Conservation (phyloP, 1,140 invertebrate genomes). For the Drosophila azteca region DNA sequence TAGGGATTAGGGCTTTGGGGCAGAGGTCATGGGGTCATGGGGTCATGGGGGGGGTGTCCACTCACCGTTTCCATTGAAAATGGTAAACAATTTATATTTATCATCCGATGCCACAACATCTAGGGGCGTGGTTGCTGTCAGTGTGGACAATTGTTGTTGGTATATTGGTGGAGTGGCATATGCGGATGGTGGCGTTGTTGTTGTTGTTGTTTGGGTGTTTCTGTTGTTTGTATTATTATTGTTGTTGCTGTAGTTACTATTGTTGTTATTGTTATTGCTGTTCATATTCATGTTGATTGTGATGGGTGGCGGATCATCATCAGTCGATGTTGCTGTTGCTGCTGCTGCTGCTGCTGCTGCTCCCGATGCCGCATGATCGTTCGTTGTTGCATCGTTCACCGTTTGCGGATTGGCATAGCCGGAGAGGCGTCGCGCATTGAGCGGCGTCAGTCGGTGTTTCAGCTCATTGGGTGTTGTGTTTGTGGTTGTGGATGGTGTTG, state of each 20-base stretch:
- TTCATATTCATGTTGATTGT: conserved; percentile 40
- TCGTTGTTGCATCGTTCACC: conserved; percentile 14
- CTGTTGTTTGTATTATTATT: conserved; percentile 36
- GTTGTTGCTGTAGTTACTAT: conserved; percentile 44
- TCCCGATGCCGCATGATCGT: conserved; percentile 2
- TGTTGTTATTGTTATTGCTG: conserved; percentile 47
- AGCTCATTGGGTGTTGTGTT: conserved; percentile 64
- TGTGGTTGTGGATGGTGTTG: conserved; percentile 32
- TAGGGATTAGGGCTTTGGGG: conserved; percentile 1
- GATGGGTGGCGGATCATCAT: conserved; percentile 59
- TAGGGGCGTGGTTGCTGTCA: conserved; percentile 75
- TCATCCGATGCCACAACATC: conserved; percentile 69
- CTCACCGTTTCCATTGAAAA: conserved; percentile 83
- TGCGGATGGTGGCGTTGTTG: conserved; percentile 69
- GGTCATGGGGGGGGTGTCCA: conserved; percentile 23
- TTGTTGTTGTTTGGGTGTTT: conserved; percentile 66
- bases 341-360: not conserved
- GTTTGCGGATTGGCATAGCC: conserved; percentile 56
- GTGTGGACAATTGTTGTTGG: conserved; percentile 74
- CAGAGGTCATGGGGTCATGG: not conserved
- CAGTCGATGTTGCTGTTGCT: conserved; percentile 18
- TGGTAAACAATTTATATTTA: conserved; percentile 83
- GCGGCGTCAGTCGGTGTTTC: conserved; percentile 63
- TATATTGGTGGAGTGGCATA: conserved; percentile 70
- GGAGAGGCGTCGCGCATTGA: conserved; percentile 68